phyloP scores from a whole-genome alignment of 2,113 vertebrate species.

The Paramisgurnus dabryanus region DNA sequence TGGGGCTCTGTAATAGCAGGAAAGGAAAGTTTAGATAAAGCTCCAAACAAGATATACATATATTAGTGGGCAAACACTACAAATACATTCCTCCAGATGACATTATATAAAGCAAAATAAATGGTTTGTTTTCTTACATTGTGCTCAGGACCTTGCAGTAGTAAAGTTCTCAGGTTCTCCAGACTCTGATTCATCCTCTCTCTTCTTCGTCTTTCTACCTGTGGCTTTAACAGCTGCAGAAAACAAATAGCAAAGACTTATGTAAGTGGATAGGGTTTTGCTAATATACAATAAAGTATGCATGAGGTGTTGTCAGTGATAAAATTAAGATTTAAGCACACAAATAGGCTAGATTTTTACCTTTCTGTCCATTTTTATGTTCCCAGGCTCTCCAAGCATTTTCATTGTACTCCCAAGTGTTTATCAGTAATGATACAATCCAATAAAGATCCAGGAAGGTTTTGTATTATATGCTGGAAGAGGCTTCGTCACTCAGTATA shows the following conservation, averaged over 20 bases:
- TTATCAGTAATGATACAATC: background rate
- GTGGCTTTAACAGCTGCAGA: constrained; percentile 78
- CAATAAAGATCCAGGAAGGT: background rate
- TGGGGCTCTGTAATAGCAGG: constrained; percentile 63
- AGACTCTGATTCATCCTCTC: constrained; percentile 84
- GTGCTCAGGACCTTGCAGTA: constrained; percentile 72
- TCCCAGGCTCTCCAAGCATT: constrained; percentile 44
- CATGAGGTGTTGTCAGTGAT: background rate
- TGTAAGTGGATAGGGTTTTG: constrained; percentile 12
- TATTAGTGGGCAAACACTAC: background rate
- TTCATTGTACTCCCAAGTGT: constrained; percentile 46
- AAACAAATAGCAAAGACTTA: background rate
- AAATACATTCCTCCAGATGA: too few relatives aligned
- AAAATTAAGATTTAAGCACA: background rate
- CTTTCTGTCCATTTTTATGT: constrained; percentile 61
- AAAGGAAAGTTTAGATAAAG: background rate
- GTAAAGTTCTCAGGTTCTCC: constrained; percentile 73
- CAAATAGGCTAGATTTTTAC: constrained; percentile 46
- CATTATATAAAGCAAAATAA: background rate
- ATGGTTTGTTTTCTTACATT: constrained; percentile 67
- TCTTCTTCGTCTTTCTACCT: constrained; percentile 80
- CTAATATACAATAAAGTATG: background rate
- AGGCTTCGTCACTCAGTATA: background rate
- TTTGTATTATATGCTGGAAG: background rate
- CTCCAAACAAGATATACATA: background rate